Evolutionary conservation across 2,888 invertebrate genomes (phyloP), one percentile per base, ranked within the genome.

Genomic region (Drosophila leonis): DNA sequence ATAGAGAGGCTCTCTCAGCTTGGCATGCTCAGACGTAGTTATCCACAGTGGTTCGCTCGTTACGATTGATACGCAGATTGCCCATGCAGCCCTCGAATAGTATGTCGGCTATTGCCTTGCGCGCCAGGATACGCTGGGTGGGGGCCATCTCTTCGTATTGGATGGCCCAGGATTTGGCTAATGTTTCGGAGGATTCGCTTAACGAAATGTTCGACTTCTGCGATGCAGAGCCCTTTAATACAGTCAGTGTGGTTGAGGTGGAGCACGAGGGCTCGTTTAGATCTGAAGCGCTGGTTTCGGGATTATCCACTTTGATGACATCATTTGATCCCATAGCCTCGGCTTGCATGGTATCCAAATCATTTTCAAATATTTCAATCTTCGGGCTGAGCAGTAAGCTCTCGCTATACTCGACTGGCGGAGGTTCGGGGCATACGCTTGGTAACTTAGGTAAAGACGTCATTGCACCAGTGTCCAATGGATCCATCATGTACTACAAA

Each of bases 71-170:
- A 8, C 90, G 83, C 62, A 91, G 80, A 59, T 90, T 88, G 7
- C 91, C 91, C 89, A 91, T 86, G 65, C 91, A 91, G 44, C 90
- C 91, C 29, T 91, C 90, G 42, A 92, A 91, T 0, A 91, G 78
- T 44, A 91, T 91, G 64, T 91, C 92, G 1, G 90, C 89, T 12
- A 91, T 92, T 15, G 92, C 92, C 60, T 91, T 91, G 9, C 91
- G 76, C 0, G 92, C 91, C 20, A 91, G 78, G 35, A 91, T 82
- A 7, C 90, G 86, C 54, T 91, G 91, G 39, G 90, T 86, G 15
- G 80, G 75, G 0, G 82, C 68, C 81, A 91, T 83, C 61, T 91
- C 91, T 27, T 91, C 92, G 37, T 92, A 92, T 62, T 91, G 91
- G 44, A 91, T 80, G 20, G 91, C 91, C 91, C 91, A 91, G 7